Evolutionary conservation across 1,140 invertebrate species (phyloP).

Genomic region (Patella vulgata): DNA sequence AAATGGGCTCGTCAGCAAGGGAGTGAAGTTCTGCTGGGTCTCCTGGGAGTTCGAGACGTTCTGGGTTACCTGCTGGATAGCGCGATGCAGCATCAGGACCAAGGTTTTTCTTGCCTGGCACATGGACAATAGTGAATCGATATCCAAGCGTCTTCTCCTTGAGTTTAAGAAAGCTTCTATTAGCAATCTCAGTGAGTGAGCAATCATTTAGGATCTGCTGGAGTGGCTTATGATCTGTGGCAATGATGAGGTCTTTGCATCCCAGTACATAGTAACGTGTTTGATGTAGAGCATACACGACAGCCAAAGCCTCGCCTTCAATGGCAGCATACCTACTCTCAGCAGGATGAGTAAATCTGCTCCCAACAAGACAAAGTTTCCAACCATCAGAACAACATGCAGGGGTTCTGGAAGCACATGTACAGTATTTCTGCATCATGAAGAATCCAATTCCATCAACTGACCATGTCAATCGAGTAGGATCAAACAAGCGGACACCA

Average conservation of each 20-base stretch:
- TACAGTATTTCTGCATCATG: slow-evolving; percentile 35
- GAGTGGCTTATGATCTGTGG: slow-evolving; percentile 43
- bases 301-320: slow-evolving; percentile 43
- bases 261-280: slow-evolving; percentile 37
- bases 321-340: slow-evolving; percentile 44
- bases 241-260: slow-evolving; percentile 34
- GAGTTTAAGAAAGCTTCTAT: slow-evolving; percentile 11
- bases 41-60: slow-evolving; percentile 5
- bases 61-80: slow-evolving; percentile 5
- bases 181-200: too few species aligned
- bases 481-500: slow-evolving; percentile 24
- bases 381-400: slow-evolving; percentile 12
- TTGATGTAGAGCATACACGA: slow-evolving; percentile 40
- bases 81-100: slow-evolving; percentile 19
- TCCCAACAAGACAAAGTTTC: slow-evolving; percentile 43
- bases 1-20: neutral
- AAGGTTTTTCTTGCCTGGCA: slow-evolving; percentile 18
- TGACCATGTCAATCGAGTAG: slow-evolving; percentile 11
- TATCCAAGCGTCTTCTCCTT: slow-evolving; percentile 27
- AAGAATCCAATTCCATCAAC: neutral
- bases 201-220: slow-evolving; percentile 25
- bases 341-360: slow-evolving; percentile 39
- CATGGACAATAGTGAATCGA: slow-evolving; percentile 22
- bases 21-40: slow-evolving; percentile 1
- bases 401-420: neutral